phyloP scores from a whole-genome alignment of 2,113 vertebrate species.

The Pogona vitticeps region DNA sequence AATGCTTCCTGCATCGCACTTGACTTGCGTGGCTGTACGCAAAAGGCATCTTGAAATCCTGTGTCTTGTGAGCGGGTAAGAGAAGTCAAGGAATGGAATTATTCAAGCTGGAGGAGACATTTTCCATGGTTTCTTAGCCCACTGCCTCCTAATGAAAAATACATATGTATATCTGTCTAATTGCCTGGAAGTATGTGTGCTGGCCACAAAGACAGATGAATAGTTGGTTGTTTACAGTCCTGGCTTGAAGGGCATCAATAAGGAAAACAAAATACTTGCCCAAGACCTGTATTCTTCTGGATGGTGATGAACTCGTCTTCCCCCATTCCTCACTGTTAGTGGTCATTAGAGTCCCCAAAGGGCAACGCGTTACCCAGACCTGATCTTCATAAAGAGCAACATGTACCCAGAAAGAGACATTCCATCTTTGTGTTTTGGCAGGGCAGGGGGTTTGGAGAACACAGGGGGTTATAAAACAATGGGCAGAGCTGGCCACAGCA shows the following conservation, averaged over 20 bases:
- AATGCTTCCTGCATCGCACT: background rate
- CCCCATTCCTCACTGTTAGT: background rate
- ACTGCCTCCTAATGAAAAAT: background rate
- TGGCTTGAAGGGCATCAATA: no score
- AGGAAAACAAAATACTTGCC: background rate
- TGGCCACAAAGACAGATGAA: background rate
- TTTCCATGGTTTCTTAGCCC: background rate
- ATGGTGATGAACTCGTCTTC: background rate
- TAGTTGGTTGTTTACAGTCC: background rate
- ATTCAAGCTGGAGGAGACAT: background rate
- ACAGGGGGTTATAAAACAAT: background rate
- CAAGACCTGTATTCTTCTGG: background rate
- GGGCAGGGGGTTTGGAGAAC: background rate
- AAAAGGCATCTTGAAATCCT: background rate
- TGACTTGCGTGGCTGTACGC: background rate
- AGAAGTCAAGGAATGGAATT: background rate
- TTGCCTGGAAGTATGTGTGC: background rate
- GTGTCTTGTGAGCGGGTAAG: background rate
- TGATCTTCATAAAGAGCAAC: background rate
- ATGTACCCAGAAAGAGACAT: background rate
- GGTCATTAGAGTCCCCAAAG: background rate
- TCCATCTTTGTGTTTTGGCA: background rate
- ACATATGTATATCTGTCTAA: background rate
- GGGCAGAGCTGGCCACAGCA: background rate
- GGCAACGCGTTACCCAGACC: background rate